Conservation (phyloP, 2,888 invertebrate species). For the Julus scandinavius region DNA sequence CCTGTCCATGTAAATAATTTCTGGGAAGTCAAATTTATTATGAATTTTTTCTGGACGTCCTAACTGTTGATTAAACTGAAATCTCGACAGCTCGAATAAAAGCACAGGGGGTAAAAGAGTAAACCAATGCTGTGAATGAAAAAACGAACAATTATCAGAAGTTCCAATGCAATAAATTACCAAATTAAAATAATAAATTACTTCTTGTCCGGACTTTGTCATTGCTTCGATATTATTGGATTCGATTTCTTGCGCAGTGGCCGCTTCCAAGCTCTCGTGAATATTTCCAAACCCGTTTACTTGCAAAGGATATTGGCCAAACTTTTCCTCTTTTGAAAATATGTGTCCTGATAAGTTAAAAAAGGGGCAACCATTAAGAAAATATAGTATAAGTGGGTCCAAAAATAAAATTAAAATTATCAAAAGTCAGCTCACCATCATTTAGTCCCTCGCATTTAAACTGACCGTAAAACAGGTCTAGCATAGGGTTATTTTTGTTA, state of each 20-base stretch:
- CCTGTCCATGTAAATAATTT: conserved; percentile 68
- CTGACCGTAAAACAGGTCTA: conserved; percentile 68
- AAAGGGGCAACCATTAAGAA: too few relatives aligned
- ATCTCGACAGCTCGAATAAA: conserved; percentile 67
- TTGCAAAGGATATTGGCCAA: conserved; percentile 68
- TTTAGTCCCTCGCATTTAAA: conserved; percentile 65
- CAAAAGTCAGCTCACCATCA: conserved; percentile 63
- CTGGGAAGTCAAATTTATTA: conserved; percentile 67
- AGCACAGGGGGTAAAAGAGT: conserved; percentile 67
- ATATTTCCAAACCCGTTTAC: conserved; percentile 67
- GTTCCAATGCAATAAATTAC: too few relatives aligned
- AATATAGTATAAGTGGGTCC: not conserved
- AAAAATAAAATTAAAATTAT: too few relatives aligned
- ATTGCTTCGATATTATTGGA: conserved; percentile 63
- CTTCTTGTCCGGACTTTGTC: conserved; percentile 66
- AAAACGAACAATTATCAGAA: not conserved
- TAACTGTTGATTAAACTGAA: conserved; percentile 67
- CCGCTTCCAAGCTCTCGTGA: conserved; percentile 67
- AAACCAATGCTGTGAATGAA: conserved; percentile 66
- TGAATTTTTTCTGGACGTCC: conserved; percentile 68
- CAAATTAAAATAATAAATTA: too few relatives aligned
- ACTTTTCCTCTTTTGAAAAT: conserved; percentile 66
- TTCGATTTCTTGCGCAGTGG: conserved; percentile 66
- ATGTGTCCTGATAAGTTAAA: conserved; percentile 63
- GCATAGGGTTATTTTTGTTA: conserved; percentile 65